Base-by-base conservation (phyloP, 2,113 vertebrate genomes). In the Deroptyus accipitrinus region DNA sequence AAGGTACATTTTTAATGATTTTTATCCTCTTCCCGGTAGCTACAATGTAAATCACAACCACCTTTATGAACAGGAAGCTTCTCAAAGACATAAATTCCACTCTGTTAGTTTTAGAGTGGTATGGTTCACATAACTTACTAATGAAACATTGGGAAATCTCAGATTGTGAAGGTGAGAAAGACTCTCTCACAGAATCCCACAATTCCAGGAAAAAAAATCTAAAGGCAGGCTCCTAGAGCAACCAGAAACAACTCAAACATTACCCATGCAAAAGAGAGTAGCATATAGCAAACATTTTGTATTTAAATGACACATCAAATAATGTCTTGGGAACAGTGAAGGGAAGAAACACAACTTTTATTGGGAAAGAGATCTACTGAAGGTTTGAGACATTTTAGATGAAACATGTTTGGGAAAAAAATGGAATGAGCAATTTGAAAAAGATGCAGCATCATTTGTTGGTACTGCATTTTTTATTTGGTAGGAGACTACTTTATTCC, bases 341-440 rank as follows among this genome's bases (percentile, higher is more conserved):
- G 9, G 10, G 9, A 74, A 74, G 19, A 86, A 64, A 72, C 69
- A 55, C 13, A 84, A 59, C n/a, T 77, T 72, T 91, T 92, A 89
- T 61, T 86, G 73, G 64, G 64, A 97, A 93, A 69, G 41, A 92
- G 82, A 94, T 82, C 77, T 83, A 85, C 24, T 70, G 67, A 86
- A 94, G 39, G 42, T 97, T 92, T 97, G 67, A 95, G 81, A 95
- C 19, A 72, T 82, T 97, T 93, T 63, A 96, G 74, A 94, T 90
- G 93, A 98, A 97, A 95, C 68, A 92, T 5, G 5, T 87, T 96
- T 91, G 83, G 89, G 85, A 90, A 97, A 98, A 96, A 74, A 86
- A 17, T 94, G 46, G 76, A 96, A 95, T 90, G 90, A 97, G 68
- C 55, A 85, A 68, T 86, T 89, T 95, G 52, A 92, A 92, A 93